phyloP scores from a whole-genome alignment of 2,113 vertebrate genomes.

The Cottus gobio region DNA sequence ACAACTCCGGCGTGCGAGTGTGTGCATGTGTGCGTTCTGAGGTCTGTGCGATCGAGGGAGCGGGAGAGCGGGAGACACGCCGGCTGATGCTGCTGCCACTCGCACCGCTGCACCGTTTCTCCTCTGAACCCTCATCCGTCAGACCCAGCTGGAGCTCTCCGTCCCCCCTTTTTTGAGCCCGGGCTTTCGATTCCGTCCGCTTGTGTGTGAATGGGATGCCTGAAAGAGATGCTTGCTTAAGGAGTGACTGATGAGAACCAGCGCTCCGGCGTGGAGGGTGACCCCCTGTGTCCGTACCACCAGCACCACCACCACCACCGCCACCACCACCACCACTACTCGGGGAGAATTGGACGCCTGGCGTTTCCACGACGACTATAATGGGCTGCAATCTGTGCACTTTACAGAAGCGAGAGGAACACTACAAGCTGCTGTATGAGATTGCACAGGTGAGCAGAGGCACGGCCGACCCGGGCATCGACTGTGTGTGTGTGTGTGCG shows the following conservation, averaged over 20 bases:
- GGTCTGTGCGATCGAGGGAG: slow-evolving; percentile 75
- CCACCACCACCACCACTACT: slow-evolving; percentile 78
- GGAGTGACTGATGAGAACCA: slow-evolving; percentile 95
- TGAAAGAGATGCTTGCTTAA: slow-evolving; percentile 84
- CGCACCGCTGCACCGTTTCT: slow-evolving; percentile 50
- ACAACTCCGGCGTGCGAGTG: slow-evolving; percentile 87
- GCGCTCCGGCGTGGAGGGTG: slow-evolving; percentile 91
- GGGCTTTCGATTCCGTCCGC: slow-evolving; percentile 34
- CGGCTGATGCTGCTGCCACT: slow-evolving; percentile 62
- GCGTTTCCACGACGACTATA: slow-evolving; percentile 87
- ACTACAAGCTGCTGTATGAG: slow-evolving; percentile 99
- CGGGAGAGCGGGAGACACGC: slow-evolving; percentile 55
- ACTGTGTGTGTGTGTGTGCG: slow-evolving; percentile 24
- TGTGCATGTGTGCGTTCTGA: slow-evolving; percentile 70
- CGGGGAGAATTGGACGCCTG: slow-evolving; percentile 89
- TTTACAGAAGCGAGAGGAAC: slow-evolving; percentile 99
- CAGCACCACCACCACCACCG: slow-evolving; percentile 44
- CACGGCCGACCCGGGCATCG: slow-evolving; percentile 32
- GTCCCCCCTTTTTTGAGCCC: slow-evolving; percentile 24
- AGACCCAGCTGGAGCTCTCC: slow-evolving; percentile 58
- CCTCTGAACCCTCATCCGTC: slow-evolving; percentile 47
- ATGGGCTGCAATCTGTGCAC: slow-evolving; percentile 99
- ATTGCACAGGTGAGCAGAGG: slow-evolving; percentile 95
- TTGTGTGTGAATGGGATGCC: slow-evolving; percentile 73
- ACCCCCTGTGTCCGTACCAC: slow-evolving; percentile 89